phyloP scores from a whole-genome alignment of 2,797 vertebrate species.

The Delichon dasypus region DNA sequence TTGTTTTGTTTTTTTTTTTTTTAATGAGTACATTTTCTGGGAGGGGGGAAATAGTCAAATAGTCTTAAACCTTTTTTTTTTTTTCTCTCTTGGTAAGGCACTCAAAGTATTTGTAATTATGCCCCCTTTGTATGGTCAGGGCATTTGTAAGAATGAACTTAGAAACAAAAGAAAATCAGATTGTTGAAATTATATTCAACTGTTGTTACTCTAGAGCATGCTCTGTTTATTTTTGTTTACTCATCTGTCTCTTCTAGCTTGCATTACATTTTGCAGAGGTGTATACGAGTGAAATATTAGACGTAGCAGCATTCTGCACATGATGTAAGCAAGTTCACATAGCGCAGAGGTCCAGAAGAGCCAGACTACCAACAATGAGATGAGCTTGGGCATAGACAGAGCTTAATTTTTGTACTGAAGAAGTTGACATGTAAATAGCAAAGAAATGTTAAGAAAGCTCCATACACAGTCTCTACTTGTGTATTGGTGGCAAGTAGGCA shows the following conservation, averaged over 20 bases:
- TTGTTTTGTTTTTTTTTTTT: no score
- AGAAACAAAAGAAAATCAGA: background rate
- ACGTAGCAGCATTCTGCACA: background rate
- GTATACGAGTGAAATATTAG: background rate
- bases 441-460: background rate
- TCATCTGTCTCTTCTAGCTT: background rate
- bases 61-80: background rate
- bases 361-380: background rate
- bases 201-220: background rate
- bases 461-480: background rate
- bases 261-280: background rate
- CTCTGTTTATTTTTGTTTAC: conserved; percentile 30
- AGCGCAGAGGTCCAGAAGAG: background rate
- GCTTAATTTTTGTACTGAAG: background rate
- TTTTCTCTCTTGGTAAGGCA: background rate
- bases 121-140: background rate
- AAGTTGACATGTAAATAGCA: background rate
- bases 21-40: background rate
- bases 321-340: background rate
- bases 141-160: background rate
- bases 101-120: background rate
- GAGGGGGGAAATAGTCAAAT: no score
- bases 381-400: background rate
- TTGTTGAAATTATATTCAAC: background rate
- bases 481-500: background rate